These are phyloP conservation scores for Trichonephila clavata DNA, from an alignment of 1,140 invertebrate genomes.

Conservation along the genomic window DNA sequence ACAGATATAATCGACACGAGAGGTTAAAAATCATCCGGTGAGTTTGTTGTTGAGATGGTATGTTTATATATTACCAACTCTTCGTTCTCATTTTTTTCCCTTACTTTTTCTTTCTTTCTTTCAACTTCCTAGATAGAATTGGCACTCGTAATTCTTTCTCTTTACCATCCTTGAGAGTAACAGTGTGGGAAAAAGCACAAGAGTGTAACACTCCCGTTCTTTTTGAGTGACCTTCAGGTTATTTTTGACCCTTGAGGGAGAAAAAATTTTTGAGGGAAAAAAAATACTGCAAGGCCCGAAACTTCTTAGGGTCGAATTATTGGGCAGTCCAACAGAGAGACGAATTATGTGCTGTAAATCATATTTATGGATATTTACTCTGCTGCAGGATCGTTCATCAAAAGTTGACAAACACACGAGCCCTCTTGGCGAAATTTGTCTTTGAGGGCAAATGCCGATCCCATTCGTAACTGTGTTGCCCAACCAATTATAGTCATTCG, in stretches of 20 bases:
- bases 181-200: conserved; percentile 12
- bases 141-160: conserved; percentile 45
- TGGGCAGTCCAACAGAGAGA: conserved; percentile 3
- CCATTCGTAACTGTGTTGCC: conserved; percentile 5
- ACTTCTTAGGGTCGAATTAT: conserved; percentile 28
- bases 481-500: conserved; percentile 33
- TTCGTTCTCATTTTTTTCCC: background rate
- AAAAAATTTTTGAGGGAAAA: background rate
- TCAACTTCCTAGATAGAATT: background rate
- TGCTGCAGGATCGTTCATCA: conserved; percentile 39
- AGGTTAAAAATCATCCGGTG: background rate
- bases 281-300: background rate
- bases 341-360: conserved; percentile 60
- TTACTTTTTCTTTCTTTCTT: background rate
- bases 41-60: background rate
- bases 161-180: background rate
- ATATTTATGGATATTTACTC: conserved; percentile 60
- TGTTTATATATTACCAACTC: background rate
- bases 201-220: background rate
- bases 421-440: conserved; percentile 41
- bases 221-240: conserved; percentile 21
- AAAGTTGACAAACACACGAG: conserved; percentile 50
- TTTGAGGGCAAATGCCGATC: background rate
- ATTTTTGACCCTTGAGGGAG: background rate
- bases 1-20: conserved; percentile 34